Base-by-base conservation (phyloP, 1,140 invertebrate genomes). In the Palaemon carinicauda region DNA sequence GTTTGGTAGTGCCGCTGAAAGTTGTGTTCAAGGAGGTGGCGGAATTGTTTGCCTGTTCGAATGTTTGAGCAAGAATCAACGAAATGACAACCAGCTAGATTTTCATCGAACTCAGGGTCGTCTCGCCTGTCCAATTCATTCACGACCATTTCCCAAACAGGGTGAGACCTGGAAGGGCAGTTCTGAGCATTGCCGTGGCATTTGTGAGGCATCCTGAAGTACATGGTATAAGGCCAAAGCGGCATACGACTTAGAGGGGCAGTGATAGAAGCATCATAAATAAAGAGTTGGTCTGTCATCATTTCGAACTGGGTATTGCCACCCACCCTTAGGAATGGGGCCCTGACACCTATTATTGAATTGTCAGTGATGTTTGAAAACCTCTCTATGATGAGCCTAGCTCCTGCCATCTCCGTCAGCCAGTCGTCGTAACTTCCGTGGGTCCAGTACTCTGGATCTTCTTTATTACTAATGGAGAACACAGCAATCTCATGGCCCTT, bases 141-240 rank as follows among this genome's bases (percentile, higher is more conserved):
- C 96, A 98, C 97, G 31, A 98, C 96, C 94, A 98, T 97, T 92
- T 98, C 97, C 97, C 97, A 98, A 56, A 98, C 96, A 53, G 96
- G 96, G 90, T 97, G 96, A 88, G 95, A 96, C 90, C 96, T 93
- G 41, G 96, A 96, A 27, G 97, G 97, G 90, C 97, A 97, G 90
- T 97, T 97, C 90, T 97, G 95, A 19, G 96, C 96, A 91, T 97
- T 98, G 88, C 96, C 97, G 91, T 97, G 97, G 91, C 97, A 98
- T 91, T 96, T 97, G 91, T 98, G 96, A 0, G 97, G 97, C 96
- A 98, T 98, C 41, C 96, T 94, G 94, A 97, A 98, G 93, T 97
- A 98, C 19, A 98, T 92, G 2, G 97, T 98, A 93, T 98, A 98
- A 0, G 97, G 97, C 97, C 97, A 98, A 90, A 98, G 96, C 50